phyloP scores from a whole-genome alignment of 2,888 invertebrate genomes.

The Crepidodera aurea region DNA sequence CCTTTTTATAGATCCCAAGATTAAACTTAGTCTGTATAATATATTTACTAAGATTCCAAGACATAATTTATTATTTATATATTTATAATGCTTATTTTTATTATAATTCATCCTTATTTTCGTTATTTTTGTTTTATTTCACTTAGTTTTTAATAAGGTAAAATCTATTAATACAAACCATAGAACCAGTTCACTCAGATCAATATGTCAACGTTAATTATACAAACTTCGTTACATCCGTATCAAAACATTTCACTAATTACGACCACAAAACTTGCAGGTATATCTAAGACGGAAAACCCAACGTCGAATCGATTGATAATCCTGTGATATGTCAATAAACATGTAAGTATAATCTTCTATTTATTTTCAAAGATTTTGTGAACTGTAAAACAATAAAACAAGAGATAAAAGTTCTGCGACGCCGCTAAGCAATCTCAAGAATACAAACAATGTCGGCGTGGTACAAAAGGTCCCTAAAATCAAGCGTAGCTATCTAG shows the following conservation, averaged over 20 bases:
- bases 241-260: neutral
- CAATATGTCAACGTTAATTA: too few relatives aligned
- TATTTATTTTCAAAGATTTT: conserved; percentile 32
- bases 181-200: too few relatives aligned
- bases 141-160: too few relatives aligned
- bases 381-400: conserved; percentile 45
- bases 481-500: conserved; percentile 39
- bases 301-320: conserved; percentile 14
- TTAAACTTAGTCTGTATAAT: too few relatives aligned
- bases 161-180: too few relatives aligned
- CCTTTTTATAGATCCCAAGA: too few relatives aligned
- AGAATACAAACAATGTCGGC: conserved; percentile 45
- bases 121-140: too few relatives aligned
- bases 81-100: too few relatives aligned
- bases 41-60: too few relatives aligned
- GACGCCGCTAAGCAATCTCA: conserved; percentile 39
- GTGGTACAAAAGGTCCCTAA: conserved; percentile 33
- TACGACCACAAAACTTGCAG: neutral
- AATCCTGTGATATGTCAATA: conserved; percentile 15
- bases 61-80: too few relatives aligned
- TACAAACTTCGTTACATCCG: too few relatives aligned
- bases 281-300: neutral
- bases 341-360: conserved; percentile 25
- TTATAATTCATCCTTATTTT: too few relatives aligned
- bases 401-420: conserved; percentile 38